Evolutionary conservation across 53 echinoderm and acorn worm species (phyloP).

Genomic region (Paracentrotus lividus): DNA sequence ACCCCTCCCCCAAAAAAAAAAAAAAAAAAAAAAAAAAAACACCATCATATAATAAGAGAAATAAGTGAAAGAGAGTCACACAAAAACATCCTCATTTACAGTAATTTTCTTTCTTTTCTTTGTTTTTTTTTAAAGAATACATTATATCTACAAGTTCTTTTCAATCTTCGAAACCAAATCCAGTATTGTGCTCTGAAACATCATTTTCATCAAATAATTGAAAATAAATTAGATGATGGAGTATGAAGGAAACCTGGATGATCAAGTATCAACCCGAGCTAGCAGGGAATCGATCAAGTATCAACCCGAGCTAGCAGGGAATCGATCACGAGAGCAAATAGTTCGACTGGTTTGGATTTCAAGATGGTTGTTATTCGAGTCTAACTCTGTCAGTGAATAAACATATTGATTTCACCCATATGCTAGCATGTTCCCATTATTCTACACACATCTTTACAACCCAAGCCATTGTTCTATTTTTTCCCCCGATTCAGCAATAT

Average conservation of each 20-base stretch:
- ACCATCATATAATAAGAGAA: too few relatives aligned
- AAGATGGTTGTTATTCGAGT: not conserved
- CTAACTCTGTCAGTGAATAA: slow-evolving; percentile 39
- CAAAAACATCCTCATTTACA: too few relatives aligned
- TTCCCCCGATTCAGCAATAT: too few relatives aligned
- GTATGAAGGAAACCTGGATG: not conserved
- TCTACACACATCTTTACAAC: not conserved
- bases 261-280: slow-evolving; percentile 4
- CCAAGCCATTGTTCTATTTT: too few relatives aligned
- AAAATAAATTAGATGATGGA: not conserved
- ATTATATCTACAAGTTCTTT: not conserved
- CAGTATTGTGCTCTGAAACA: not conserved
- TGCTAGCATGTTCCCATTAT: not conserved
- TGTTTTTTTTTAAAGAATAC: too few relatives aligned
- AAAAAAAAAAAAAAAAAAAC: too few relatives aligned
- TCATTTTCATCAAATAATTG: not conserved
- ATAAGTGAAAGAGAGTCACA: too few relatives aligned
- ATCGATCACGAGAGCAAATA: slow-evolving; percentile 41
- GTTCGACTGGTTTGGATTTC: slow-evolving; percentile 8
- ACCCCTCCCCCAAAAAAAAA: too few relatives aligned
- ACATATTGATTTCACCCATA: slow-evolving; percentile 23
- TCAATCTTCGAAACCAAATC: not conserved
- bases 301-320: slow-evolving; percentile 7
- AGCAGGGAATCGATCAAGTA: slow-evolving; percentile 16
- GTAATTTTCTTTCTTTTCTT: too few relatives aligned